Evolutionary conservation across 37 sponge, comb jelly and placozoan genomes (phyloP).

Genomic region (Mnemiopsis leidyi): DNA sequence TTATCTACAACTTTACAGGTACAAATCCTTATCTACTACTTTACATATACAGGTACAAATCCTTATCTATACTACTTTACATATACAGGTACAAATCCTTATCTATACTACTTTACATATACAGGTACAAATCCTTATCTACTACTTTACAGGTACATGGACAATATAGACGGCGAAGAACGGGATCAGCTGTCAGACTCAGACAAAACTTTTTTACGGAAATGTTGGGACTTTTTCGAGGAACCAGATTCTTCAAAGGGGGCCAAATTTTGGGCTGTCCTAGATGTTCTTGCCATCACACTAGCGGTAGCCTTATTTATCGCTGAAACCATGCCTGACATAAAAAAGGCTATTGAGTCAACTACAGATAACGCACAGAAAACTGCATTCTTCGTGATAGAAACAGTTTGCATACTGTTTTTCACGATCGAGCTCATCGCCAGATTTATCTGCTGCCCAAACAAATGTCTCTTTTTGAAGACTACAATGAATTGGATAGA

Average conservation of each 20-base stretch:
- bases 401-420: conserved; percentile 44
- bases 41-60: too few species aligned
- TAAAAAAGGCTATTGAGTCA: conserved; percentile 47
- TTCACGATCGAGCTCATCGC: conserved; percentile 57
- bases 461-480: conserved; percentile 27
- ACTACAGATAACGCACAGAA: not conserved
- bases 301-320: conserved; percentile 40
- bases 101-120: too few species aligned
- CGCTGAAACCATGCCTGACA: conserved; percentile 23
- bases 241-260: conserved; percentile 6
- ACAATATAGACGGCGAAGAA: conserved; percentile 18
- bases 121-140: too few species aligned
- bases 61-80: too few species aligned
- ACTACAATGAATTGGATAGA: conserved; percentile 64
- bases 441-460: not conserved
- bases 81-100: too few species aligned
- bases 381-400: conserved; percentile 5
- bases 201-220: not conserved
- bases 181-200: not conserved
- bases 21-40: too few species aligned
- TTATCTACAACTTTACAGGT: too few species aligned
- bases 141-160: not conserved
- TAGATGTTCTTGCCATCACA: conserved; percentile 41
- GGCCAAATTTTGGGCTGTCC: conserved; percentile 30
- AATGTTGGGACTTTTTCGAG: conserved; percentile 56